Evolutionary conservation across 1,140 invertebrate genomes (phyloP).

Genomic region (Caenorhabditis elegans): DNA sequence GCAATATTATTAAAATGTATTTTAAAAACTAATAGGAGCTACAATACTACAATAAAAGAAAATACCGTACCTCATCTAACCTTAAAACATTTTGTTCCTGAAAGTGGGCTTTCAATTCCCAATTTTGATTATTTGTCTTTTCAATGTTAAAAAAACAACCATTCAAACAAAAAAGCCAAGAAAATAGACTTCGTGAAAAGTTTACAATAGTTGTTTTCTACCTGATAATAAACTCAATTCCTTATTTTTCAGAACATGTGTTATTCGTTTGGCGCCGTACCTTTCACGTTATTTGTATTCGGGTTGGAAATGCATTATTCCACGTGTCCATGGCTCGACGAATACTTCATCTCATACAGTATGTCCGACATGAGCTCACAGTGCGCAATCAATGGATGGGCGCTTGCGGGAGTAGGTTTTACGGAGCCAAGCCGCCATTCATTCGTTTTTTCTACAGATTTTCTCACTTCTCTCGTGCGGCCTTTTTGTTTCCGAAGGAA

Average conservation of each 20-base stretch:
- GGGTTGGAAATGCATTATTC: slow-evolving; percentile 65
- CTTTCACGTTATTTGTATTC: slow-evolving; percentile 61
- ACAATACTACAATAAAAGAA: no score
- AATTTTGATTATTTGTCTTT: no score
- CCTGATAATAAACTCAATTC: no score
- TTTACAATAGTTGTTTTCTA: no score
- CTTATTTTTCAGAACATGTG: slow-evolving; percentile 58
- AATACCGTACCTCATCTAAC: no score
- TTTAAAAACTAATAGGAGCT: no score
- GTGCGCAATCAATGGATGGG: slow-evolving; percentile 65
- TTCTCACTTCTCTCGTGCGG: slow-evolving; percentile 64
- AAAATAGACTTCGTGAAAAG: no score
- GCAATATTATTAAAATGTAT: no score
- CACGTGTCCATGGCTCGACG: slow-evolving; percentile 63
- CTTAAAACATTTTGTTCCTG: no score
- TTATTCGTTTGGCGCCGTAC: slow-evolving; percentile 63
- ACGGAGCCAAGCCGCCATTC: neutral
- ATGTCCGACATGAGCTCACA: slow-evolving; percentile 63
- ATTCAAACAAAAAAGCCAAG: no score
- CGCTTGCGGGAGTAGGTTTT: slow-evolving; percentile 56
- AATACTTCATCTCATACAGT: slow-evolving; percentile 57
- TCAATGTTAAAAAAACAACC: no score
- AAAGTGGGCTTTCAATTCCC: no score
- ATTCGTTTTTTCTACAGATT: slow-evolving; percentile 50
- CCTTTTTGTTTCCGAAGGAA: slow-evolving; percentile 62